Evolutionary conservation across 2,888 invertebrate genomes (phyloP), one percentile per base, ranked within the genome.

Genomic region (Drosophila subsilvestris): DNA sequence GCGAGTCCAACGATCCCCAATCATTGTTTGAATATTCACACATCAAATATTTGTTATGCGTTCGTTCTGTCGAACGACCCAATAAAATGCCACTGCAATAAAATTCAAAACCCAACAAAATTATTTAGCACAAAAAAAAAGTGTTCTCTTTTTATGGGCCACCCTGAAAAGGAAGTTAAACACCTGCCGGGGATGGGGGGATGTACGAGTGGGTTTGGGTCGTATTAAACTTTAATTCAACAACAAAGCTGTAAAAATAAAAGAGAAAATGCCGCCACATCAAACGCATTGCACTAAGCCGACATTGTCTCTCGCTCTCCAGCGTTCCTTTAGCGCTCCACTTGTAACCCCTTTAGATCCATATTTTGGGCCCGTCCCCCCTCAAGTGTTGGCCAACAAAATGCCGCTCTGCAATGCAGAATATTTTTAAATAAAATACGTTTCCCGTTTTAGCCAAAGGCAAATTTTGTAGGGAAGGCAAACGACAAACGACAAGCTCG

Each of bases 161-260:
- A n/a, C 1, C 5, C 54, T 27, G 37, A 5, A 12, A 60, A 44
- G 69, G 54, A 22, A 54, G 6, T 37, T 14, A 54, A 61, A 71
- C 53, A 69, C 66, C 67, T 66, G 55, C 20, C 22, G 0, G n/a
- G 51, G 20, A 3, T 32, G 49, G 12, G 27, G 42, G 25, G n/a
- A 25, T 9, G 42, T n/a, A n/a, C n/a, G n/a, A 17, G 12, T n/a
- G 12, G 7, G 14, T 9, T 29, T 20, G n/a, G 18, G 22, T 47
- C 14, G 67, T 65, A 67, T 76, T 54, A 61, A 72, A 68, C 57
- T 70, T 78, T 69, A 75, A 74, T 69, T 56, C 63, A 63, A 42
- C 73, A 71, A 72, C 73, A 71, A 71, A 71, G 63, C 63, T 57
- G 57, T 71, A 58, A 71, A 72, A 71, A 57, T 49, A 63, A 54